Conservation (phyloP, 2,888 invertebrate genomes). For the Lepetodrilus schrolli region DNA sequence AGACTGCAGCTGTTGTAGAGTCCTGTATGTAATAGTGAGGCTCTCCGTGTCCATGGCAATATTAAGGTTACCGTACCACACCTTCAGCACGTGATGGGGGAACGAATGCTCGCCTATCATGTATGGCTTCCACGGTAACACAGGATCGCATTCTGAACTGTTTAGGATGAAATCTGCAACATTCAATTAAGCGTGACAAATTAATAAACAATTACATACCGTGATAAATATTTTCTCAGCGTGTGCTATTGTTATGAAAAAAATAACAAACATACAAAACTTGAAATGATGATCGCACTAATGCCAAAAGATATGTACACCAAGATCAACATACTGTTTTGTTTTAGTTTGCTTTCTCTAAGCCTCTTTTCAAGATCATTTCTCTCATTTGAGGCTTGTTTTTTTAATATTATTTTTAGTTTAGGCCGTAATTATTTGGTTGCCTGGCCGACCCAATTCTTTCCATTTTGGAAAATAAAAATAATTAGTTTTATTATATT, state of each 20-base stretch:
- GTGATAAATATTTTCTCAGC: not conserved
- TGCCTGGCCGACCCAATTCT: too few species aligned
- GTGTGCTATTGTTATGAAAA: not conserved
- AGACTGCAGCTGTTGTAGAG: constrained; percentile 58
- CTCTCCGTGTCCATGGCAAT: constrained; percentile 60
- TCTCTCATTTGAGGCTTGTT: too few species aligned
- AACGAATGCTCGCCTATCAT: constrained; percentile 64
- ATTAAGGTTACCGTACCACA: constrained; percentile 61
- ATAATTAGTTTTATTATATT: too few species aligned
- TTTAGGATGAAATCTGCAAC: constrained; percentile 67
- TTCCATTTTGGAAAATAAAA: too few species aligned
- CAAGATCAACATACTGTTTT: too few species aligned
- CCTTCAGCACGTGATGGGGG: constrained; percentile 63
- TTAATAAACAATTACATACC: not conserved
- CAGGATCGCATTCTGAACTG: constrained; percentile 55
- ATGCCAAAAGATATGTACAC: too few species aligned
- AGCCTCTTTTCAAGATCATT: too few species aligned
- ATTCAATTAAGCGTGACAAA: too few species aligned
- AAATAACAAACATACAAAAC: not conserved
- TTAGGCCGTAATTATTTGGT: too few species aligned
- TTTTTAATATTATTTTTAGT: too few species aligned
- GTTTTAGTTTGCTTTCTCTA: too few species aligned
- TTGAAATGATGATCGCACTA: too few species aligned
- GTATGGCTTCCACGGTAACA: constrained; percentile 68
- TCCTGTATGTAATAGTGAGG: constrained; percentile 62